Evolutionary conservation across 2,888 invertebrate species (phyloP).

Genomic region (Nephrotoma appendiculata): DNA sequence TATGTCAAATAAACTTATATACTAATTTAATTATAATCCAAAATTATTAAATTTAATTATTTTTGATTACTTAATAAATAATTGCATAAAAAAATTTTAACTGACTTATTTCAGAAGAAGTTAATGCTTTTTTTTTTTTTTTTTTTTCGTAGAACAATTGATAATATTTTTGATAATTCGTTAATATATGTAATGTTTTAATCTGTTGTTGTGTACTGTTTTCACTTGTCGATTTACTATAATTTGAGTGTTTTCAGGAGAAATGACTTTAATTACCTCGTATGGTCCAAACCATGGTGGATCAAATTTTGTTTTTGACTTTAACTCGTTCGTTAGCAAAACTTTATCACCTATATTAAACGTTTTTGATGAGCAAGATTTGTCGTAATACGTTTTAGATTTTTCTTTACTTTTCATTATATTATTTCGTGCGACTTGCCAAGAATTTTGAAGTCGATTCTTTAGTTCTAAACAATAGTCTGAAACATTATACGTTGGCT

Average conservation of each 20-base stretch:
- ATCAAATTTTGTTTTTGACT: not conserved
- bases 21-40: no score
- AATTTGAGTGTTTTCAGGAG: not conserved
- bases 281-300: not conserved
- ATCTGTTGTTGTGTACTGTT: not conserved
- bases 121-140: no score
- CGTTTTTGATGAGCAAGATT: not conserved
- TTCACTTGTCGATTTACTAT: not conserved
- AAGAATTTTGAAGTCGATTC: not conserved
- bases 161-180: no score
- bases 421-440: not conserved
- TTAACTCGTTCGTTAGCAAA: not conserved
- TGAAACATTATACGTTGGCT: not conserved
- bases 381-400: no score
- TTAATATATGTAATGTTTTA: no score
- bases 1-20: no score
- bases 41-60: no score
- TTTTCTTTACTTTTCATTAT: not conserved
- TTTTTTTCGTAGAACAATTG: no score
- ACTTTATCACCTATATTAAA: not conserved
- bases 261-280: not conserved
- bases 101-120: no score
- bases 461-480: not conserved
- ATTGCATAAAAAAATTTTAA: no score
- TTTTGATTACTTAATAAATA: no score